Evolutionary conservation across 2,888 invertebrate species (phyloP), one percentile per base, ranked within the genome.

Genomic region (Athalia cordata): DNA sequence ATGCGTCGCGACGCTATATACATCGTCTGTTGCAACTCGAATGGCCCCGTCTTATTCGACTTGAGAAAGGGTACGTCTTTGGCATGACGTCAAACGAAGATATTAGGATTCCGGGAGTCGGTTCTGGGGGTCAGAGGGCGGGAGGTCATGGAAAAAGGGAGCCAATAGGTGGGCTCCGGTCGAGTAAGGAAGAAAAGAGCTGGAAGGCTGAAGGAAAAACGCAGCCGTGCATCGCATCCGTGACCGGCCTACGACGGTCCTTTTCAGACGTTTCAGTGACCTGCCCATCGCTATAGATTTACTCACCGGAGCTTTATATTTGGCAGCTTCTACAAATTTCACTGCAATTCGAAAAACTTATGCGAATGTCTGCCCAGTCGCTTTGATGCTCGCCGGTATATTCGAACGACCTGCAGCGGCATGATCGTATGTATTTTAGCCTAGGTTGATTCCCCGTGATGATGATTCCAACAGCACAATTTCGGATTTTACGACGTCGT

Each of bases 11-110:
- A 68, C 59, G 70, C 45, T 59, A 59, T 59, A 68, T 8, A 55
- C 11, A 55, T 55, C 72, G 72, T 47, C 72, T 11, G 72, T 13
- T 72, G 59, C 72, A 59, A 59, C 75, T 75, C 52, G 62, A 75
- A 52, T 45, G 61, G 75, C 50, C 50, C 15, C 65, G 85, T 85
- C 87, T 88, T 87, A 88, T 88, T 89, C 89, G 82, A 84, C 83
- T 84, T 86, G 85, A 85, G 88, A 86, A 84, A 85, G 85, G 82
- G 84, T 85, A 86, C 87, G 88, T 86, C 88, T 87, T 89, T 89
- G 89, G 89, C 89, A 89, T 89, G 86, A 86, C 87, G 88, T 89
- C 89, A 89, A 89, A 89, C 85, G 86, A 85, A 81, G 88, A 88
- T 88, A 89, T 89, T 89, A 86, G 89, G 87, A 89, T 89, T 89